Conservation (phyloP, 2,113 vertebrate genomes). For the Tichodroma muraria region DNA sequence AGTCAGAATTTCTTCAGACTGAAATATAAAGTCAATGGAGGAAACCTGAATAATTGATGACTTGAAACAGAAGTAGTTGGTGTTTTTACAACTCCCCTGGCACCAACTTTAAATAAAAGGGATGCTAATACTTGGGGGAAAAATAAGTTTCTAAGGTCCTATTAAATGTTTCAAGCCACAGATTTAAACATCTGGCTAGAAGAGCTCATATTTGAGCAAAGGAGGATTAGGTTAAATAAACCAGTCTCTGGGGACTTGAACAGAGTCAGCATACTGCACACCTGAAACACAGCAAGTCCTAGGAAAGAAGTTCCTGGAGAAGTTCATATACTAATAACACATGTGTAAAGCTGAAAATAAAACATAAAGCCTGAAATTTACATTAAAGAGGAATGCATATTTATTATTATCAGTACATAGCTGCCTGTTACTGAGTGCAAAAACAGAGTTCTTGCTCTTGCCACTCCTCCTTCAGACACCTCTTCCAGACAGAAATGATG, state of each 20-base stretch:
- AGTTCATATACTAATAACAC: background rate
- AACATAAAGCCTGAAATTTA: background rate
- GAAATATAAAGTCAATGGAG: conserved; percentile 35
- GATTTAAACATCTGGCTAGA: conserved; percentile 36
- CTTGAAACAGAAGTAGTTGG: conserved; percentile 2
- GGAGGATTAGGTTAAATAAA: conserved; percentile 16
- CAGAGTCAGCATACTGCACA: conserved; percentile 12
- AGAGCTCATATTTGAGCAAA: background rate
- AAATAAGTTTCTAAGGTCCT: background rate
- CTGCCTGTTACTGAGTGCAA: background rate
- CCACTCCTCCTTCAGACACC: background rate
- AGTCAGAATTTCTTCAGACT: conserved; percentile 22
- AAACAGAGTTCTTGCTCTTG: background rate
- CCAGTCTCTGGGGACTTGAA: background rate
- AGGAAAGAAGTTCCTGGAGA: conserved; percentile 33
- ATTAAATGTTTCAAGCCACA: conserved; percentile 23
- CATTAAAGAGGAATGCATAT: background rate
- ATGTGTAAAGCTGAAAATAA: background rate
- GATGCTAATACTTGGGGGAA: background rate
- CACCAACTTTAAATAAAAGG: conserved; percentile 50
- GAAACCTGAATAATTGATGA: conserved; percentile 60
- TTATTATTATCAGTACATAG: background rate
- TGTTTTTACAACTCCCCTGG: conserved; percentile 42
- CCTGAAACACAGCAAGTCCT: background rate
- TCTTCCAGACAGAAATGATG: background rate